Conservation (phyloP, 2,113 vertebrate genomes). For the Amazona vittata region DNA sequence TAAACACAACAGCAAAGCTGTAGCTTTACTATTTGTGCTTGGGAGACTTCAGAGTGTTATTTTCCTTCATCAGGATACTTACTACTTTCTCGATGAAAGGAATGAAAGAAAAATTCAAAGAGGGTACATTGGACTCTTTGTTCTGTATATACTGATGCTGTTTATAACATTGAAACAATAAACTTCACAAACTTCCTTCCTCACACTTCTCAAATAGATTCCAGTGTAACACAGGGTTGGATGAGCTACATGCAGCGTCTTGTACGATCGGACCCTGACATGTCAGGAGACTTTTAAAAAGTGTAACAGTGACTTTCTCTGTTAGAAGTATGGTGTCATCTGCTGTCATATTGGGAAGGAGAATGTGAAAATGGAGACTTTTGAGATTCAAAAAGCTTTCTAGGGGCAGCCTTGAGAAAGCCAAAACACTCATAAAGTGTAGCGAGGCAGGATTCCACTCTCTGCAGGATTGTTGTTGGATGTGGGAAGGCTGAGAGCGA, state of each 20-base stretch:
- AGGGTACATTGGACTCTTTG: fast-evolving
- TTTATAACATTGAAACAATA: not conserved
- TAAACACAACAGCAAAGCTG: not conserved
- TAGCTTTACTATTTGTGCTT: not conserved
- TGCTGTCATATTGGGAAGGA: not conserved
- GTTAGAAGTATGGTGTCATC: not conserved
- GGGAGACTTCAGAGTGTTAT: not conserved
- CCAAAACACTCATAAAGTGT: not conserved
- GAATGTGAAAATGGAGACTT: not conserved
- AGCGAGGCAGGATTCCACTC: not conserved
- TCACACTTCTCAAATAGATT: not conserved
- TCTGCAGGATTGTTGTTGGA: not conserved
- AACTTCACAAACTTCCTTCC: not conserved
- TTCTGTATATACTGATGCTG: not conserved
- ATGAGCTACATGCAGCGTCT: not conserved
- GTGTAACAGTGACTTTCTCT: not conserved
- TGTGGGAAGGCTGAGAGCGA: not conserved
- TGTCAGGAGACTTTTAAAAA: not conserved
- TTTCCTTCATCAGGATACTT: not conserved
- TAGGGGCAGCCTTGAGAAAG: not conserved
- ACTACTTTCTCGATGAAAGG: not conserved
- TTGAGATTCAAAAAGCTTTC: not conserved
- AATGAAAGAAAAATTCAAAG: not conserved
- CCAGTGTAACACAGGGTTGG: not conserved
- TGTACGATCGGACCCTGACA: not conserved